These are phyloP conservation scores for Falco cherrug DNA, from an alignment of 2,797 vertebrate genomes.

Conservation along the genomic window DNA sequence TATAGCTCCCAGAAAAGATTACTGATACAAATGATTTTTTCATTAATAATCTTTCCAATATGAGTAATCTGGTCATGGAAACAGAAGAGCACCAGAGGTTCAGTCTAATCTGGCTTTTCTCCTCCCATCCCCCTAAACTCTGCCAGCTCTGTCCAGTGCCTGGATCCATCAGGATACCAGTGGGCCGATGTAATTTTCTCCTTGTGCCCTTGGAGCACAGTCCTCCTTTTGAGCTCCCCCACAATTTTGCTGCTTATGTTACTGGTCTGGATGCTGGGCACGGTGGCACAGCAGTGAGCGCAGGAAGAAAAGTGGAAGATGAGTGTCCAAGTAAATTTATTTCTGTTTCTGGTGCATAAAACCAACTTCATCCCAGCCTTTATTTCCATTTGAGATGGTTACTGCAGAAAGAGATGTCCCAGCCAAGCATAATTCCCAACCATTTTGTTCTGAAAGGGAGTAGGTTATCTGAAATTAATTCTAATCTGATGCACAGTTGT, in stretches of 20 bases:
- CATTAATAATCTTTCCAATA: not conserved
- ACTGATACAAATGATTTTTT: not conserved
- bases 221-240: not conserved
- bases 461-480: not conserved
- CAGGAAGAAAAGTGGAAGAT: rapidly evolving
- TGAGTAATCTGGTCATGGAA: not conserved
- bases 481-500: not conserved
- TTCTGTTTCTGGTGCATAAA: not conserved
- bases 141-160: not conserved
- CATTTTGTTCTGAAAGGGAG: not conserved
- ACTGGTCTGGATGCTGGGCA: not conserved
- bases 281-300: rapidly evolving
- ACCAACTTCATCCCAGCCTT: not conserved
- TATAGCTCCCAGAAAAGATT: not conserved
- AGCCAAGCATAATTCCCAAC: not conserved
- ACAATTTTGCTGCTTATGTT: rapidly evolving
- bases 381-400: not conserved
- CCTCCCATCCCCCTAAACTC: not conserved
- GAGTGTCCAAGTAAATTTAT: not conserved
- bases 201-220: not conserved
- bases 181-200: not conserved
- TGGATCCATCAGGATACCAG: not conserved
- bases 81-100: not conserved
- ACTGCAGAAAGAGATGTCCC: not conserved
- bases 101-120: not conserved